Evolutionary conservation across 2,888 invertebrate species (phyloP).

Genomic region (Microchrysa polita): DNA sequence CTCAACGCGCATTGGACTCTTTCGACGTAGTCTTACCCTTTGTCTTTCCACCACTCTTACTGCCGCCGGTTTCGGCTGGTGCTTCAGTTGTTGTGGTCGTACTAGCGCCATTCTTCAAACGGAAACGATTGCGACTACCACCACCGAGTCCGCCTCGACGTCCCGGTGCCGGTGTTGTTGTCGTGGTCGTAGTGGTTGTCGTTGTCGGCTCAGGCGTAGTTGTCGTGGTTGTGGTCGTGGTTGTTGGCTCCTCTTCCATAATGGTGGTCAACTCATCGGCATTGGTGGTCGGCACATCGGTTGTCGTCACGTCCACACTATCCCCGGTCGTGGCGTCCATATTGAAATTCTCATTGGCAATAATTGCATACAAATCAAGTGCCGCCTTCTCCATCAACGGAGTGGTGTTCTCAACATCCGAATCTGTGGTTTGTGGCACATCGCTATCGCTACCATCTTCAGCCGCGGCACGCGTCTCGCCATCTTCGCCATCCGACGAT

Average conservation of each 20-base stretch:
- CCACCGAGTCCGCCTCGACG: slow-evolving; percentile 56
- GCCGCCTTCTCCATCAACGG: slow-evolving; percentile 85
- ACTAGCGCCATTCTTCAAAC: slow-evolving; percentile 53
- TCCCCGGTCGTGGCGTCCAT: slow-evolving; percentile 65
- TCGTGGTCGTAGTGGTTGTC: slow-evolving; percentile 65
- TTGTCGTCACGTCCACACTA: slow-evolving; percentile 58
- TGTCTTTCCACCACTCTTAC: slow-evolving; percentile 57
- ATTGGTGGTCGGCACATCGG: slow-evolving; percentile 49
- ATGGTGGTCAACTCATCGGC: slow-evolving; percentile 61
- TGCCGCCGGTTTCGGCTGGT: slow-evolving; percentile 60
- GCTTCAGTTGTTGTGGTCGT: slow-evolving; percentile 64
- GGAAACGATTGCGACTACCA: slow-evolving; percentile 62
- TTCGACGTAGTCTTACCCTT: slow-evolving; percentile 53
- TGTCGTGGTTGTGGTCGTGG: slow-evolving; percentile 66
- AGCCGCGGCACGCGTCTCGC: background rate
- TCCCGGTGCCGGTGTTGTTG: slow-evolving; percentile 65
- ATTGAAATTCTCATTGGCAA: slow-evolving; percentile 73
- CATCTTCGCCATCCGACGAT: slow-evolving; percentile 54
- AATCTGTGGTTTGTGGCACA: slow-evolving; percentile 48
- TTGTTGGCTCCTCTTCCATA: slow-evolving; percentile 67
- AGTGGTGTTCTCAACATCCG: slow-evolving; percentile 62
- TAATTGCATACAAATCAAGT: slow-evolving; percentile 82
- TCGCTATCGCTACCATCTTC: background rate
- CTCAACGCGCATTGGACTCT: slow-evolving; percentile 50
- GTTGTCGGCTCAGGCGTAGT: slow-evolving; percentile 70